Conservation (phyloP, 2,888 invertebrate species). For the Sarcophaga carnaria region DNA sequence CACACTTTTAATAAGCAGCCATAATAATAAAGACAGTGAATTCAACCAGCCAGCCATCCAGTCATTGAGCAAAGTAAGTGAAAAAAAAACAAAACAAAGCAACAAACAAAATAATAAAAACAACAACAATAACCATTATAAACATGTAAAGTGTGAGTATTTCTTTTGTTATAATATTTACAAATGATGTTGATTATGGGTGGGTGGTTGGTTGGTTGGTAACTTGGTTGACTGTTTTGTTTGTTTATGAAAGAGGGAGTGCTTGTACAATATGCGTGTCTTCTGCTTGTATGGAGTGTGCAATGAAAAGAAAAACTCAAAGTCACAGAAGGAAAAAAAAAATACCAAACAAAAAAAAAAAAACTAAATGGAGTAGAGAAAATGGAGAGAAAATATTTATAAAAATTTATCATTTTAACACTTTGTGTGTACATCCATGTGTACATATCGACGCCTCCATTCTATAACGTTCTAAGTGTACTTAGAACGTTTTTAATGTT, state of each 20-base stretch:
- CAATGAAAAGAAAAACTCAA: too few relatives aligned
- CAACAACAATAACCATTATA: background rate
- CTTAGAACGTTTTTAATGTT: too few relatives aligned
- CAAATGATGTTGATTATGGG: background rate
- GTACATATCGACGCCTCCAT: too few relatives aligned
- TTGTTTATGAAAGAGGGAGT: too few relatives aligned
- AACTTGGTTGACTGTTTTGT: background rate
- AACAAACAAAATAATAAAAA: background rate
- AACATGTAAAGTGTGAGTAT: slow-evolving; percentile 24
- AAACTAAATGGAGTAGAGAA: too few relatives aligned
- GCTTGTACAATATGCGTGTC: background rate
- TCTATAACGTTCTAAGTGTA: too few relatives aligned
- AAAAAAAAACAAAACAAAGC: background rate
- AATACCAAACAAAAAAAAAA: too few relatives aligned
- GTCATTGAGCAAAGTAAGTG: background rate
- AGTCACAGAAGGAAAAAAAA: too few relatives aligned
- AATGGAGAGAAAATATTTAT: too few relatives aligned
- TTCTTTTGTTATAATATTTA: slow-evolving; percentile 41
- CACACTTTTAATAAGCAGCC: slow-evolving; percentile 42
- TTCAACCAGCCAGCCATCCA: background rate
- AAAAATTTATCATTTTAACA: too few relatives aligned
- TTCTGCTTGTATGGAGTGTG: too few relatives aligned
- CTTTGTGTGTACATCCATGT: too few relatives aligned
- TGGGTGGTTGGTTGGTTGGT: slow-evolving; percentile 17
- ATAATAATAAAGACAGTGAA: background rate